Conservation (phyloP, 2,888 invertebrate species). For the Synergus japonicus region DNA sequence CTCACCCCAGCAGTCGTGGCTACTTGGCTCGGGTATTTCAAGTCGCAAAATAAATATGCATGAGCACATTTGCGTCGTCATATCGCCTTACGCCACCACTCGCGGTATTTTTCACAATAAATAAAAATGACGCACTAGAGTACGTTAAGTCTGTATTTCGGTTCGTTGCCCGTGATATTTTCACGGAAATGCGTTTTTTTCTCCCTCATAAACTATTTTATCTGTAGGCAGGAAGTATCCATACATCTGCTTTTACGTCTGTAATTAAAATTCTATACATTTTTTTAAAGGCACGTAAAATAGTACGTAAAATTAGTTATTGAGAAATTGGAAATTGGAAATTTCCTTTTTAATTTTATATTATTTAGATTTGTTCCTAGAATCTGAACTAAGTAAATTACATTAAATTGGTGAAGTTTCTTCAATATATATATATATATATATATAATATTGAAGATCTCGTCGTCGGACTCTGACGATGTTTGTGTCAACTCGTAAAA, state of each 20-base stretch:
- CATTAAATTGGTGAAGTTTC: neutral
- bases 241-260: conserved; percentile 11
- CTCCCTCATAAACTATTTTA: conserved; percentile 18
- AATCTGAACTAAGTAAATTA: neutral
- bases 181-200: conserved; percentile 8
- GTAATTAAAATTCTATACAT: neutral
- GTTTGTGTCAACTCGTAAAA: conserved; percentile 34
- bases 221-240: neutral
- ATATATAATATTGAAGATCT: conserved; percentile 6
- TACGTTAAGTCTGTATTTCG: conserved; percentile 26
- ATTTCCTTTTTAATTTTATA: neutral
- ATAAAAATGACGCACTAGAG: conserved; percentile 32
- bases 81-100: conserved; percentile 50
- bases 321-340: neutral
- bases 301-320: neutral
- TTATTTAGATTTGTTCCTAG: neutral
- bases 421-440: neutral
- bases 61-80: conserved; percentile 47
- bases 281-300: neutral
- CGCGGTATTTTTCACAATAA: conserved; percentile 27
- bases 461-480: conserved; percentile 13
- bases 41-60: conserved; percentile 55
- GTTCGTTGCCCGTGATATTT: conserved; percentile 12
- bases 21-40: conserved; percentile 42
- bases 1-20: neutral